phyloP scores from a whole-genome alignment of 92 coral and sea anemone species.

The Blastomussa wellsi region DNA sequence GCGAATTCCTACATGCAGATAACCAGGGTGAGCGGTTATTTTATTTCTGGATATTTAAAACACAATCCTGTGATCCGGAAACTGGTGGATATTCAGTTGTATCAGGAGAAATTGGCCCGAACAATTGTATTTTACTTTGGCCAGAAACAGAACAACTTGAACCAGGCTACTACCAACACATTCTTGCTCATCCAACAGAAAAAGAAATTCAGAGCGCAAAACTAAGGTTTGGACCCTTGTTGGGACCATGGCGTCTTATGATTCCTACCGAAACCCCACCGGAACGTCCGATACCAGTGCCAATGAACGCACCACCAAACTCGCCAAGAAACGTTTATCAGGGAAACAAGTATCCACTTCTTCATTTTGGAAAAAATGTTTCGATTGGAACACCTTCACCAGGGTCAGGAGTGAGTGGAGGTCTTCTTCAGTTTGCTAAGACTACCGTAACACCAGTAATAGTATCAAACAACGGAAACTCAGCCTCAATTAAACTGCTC shows the following conservation, averaged over 20 bases:
- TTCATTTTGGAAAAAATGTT: neutral
- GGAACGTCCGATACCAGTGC: slow-evolving; percentile 4
- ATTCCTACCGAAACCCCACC: neutral
- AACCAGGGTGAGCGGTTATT: neutral
- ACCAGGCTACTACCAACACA: neutral
- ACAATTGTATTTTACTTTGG: slow-evolving; percentile 29
- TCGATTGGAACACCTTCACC: neutral
- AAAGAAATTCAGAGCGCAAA: neutral
- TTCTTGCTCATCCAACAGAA: slow-evolving; percentile 14
- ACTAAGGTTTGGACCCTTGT: slow-evolving; percentile 7
- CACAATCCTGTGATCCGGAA: slow-evolving; percentile 1
- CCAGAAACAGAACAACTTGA: neutral
- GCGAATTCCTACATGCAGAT: neutral
- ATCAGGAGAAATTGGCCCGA: slow-evolving; percentile 19
- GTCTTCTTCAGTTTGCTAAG: slow-evolving; percentile 29
- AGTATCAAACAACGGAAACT: slow-evolving; percentile 10
- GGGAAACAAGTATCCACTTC: slow-evolving; percentile 21
- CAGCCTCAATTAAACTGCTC: slow-evolving; percentile 6
- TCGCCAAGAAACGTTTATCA: slow-evolving; percentile 28
- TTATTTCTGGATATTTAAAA: slow-evolving; percentile 28
- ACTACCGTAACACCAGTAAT: slow-evolving; percentile 18
- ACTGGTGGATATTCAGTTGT: slow-evolving; percentile 13
- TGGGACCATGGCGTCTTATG: slow-evolving; percentile 23
- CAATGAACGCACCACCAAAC: neutral
- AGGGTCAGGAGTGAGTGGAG: slow-evolving; percentile 11